These are phyloP conservation scores for Stomatorhinus walkeri DNA, from an alignment of 2,797 vertebrate species.

Conservation along the genomic window DNA sequence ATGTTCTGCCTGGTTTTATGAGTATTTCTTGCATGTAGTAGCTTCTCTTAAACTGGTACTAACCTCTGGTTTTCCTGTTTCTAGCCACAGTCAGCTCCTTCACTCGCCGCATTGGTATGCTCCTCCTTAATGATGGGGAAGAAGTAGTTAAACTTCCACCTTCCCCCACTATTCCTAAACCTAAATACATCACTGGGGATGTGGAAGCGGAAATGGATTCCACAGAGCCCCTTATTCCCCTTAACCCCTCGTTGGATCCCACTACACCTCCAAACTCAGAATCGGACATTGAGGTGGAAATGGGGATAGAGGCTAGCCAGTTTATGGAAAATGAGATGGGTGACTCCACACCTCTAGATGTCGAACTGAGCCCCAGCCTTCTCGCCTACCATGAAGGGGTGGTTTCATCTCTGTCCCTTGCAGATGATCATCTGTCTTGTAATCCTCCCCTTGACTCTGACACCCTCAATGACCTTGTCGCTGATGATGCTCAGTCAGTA, in stretches of 20 bases:
- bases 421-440: conserved; percentile 24
- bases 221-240: conserved; percentile 47
- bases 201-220: conserved; percentile 40
- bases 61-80: background rate
- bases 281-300: conserved; percentile 47
- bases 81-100: conserved; percentile 59
- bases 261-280: conserved; percentile 14
- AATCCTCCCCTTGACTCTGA: conserved; percentile 15
- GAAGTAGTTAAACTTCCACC: conserved; percentile 26
- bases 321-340: conserved; percentile 54
- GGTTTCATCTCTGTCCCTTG: conserved; percentile 40
- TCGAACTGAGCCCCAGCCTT: conserved; percentile 63
- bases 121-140: conserved; percentile 52
- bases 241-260: conserved; percentile 16
- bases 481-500: conserved; percentile 35
- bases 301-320: conserved; percentile 42
- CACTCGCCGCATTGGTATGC: conserved; percentile 52
- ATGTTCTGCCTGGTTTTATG: background rate
- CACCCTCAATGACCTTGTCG: conserved; percentile 21
- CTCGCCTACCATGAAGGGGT: conserved; percentile 57
- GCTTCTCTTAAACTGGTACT: background rate
- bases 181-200: conserved; percentile 24
- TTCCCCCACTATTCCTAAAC: conserved; percentile 29
- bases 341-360: conserved; percentile 47
- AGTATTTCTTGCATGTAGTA: background rate